phyloP scores from a whole-genome alignment of 30 jellyfish, hydroid and myxozoan genomes.

The Morbakka virulenta region DNA sequence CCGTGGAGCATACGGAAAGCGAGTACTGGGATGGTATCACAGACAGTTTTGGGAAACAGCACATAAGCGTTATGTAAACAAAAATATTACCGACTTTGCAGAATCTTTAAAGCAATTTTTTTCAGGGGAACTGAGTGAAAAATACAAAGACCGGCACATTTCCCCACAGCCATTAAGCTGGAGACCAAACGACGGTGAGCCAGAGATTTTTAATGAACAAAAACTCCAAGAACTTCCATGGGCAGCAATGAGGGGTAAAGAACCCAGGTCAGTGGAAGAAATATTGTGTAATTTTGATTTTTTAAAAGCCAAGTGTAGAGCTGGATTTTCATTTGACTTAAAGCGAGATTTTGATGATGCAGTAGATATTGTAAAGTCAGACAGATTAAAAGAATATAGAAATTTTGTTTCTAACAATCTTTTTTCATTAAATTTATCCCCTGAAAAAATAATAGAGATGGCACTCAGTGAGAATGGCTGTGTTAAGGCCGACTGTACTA shows the following conservation, averaged over 20 bases:
- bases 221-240: not conserved
- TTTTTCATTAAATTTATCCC: no score
- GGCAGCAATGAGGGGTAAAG: not conserved
- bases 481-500: no score
- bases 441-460: no score
- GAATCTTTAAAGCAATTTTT: not conserved
- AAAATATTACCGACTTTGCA: not conserved
- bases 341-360: not conserved
- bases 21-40: not conserved
- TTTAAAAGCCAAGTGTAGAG: not conserved
- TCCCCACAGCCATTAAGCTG: not conserved
- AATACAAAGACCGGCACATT: not conserved
- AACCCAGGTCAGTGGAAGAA: not conserved
- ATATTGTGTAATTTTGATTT: no score
- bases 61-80: not conserved
- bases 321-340: not conserved
- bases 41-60: not conserved
- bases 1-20: not conserved
- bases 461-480: no score
- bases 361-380: not conserved
- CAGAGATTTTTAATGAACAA: not conserved
- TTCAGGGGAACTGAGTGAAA: not conserved
- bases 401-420: no score
- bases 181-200: not conserved
- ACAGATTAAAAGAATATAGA: no score